Percentiles rank a stretch among this genome's conserved stretches.
Conservation (phyloP, 1,140 invertebrate species). For the Brachionus koreanus region DNA sequence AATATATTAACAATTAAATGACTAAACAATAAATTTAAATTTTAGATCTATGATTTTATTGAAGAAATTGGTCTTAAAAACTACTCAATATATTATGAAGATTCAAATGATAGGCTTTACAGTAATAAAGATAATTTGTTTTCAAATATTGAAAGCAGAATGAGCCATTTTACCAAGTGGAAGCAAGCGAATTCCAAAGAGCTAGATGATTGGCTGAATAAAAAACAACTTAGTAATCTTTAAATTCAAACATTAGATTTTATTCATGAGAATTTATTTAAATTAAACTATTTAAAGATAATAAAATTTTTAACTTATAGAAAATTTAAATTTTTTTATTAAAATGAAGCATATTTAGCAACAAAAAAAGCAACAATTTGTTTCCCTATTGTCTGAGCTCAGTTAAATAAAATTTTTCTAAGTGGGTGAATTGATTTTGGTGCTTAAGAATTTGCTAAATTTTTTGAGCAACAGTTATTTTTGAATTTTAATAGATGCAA, state of each 20-base stretch:
- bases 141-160: slow-evolving; percentile 9
- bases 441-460: not conserved
- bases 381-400: not conserved
- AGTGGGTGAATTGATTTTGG: not conserved
- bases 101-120: slow-evolving; percentile 5
- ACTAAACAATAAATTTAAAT: not conserved
- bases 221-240: slow-evolving; percentile 14
- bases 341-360: not conserved
- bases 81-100: slow-evolving; percentile 22
- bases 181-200: slow-evolving; percentile 2
- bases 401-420: not conserved
- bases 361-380: slow-evolving; percentile 3
- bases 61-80: slow-evolving; percentile 7
- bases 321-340: not conserved
- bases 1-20: not conserved
- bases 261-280: not conserved
- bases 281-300: not conserved
- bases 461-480: not conserved
- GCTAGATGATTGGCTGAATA: not conserved
- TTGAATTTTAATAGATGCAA: slow-evolving; percentile 5
- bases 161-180: slow-evolving; percentile 27
- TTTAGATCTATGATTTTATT: slow-evolving; percentile 16
- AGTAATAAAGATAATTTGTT: slow-evolving; percentile 20
- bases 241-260: not conserved
- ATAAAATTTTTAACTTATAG: not conserved